Conservation (phyloP, 2,888 invertebrate genomes). For the Anaspis maculata region DNA sequence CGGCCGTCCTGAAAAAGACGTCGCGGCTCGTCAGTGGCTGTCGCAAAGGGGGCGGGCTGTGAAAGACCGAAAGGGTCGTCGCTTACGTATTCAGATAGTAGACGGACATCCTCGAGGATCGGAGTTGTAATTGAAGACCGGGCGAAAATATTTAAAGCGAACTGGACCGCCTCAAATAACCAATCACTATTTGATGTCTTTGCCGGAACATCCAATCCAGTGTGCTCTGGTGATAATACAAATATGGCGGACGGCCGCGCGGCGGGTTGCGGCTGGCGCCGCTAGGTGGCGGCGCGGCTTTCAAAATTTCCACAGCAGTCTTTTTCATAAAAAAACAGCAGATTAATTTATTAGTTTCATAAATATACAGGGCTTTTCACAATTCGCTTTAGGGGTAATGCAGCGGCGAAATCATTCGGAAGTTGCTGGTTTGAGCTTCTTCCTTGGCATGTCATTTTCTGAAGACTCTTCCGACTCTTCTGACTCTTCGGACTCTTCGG, state of each 20-base stretch:
- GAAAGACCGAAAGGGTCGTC: too few species aligned
- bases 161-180: slow-evolving; percentile 20
- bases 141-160: slow-evolving; percentile 8
- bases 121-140: background rate
- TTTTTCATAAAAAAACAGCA: slow-evolving; percentile 1
- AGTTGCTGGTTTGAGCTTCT: too few species aligned
- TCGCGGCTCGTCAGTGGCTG: background rate
- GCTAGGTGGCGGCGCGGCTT: slow-evolving; percentile 5
- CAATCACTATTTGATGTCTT: slow-evolving; percentile 21
- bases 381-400: too few species aligned
- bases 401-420: too few species aligned
- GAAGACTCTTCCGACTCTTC: too few species aligned
- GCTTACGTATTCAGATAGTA: slow-evolving; percentile 69
- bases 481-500: too few species aligned
- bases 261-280: slow-evolving; percentile 1
- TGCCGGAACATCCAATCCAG: slow-evolving; percentile 16
- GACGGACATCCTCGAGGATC: slow-evolving; percentile 45
- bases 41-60: slow-evolving; percentile 16
- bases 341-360: background rate
- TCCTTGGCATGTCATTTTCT: too few species aligned
- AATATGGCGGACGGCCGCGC: slow-evolving; percentile 7
- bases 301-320: too few species aligned
- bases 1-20: slow-evolving; percentile 17
- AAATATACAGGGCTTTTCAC: too few species aligned
- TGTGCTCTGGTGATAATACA: slow-evolving; percentile 10